Conservation (phyloP, 1,140 invertebrate genomes). For the Rhagoletis pomonella region DNA sequence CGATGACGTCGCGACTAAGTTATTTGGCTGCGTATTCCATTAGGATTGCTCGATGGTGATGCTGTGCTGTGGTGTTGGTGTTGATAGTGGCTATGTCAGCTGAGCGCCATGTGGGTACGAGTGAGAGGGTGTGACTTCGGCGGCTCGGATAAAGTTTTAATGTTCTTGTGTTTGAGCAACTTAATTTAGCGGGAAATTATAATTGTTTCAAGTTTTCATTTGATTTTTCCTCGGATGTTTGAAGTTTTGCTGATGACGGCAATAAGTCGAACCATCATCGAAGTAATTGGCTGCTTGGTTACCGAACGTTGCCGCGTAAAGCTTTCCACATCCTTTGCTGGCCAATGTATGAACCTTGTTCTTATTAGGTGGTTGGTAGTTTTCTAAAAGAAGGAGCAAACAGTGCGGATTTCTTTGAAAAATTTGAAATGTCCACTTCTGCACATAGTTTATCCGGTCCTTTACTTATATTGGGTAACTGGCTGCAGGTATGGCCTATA, state of each 20-base stretch:
- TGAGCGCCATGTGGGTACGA: not conserved
- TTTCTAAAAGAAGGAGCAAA: not conserved
- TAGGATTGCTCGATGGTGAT: not conserved
- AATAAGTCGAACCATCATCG: slow-evolving; percentile 50
- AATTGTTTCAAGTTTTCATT: slow-evolving; percentile 57
- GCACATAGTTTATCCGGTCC: not conserved
- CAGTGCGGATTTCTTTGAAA: not conserved
- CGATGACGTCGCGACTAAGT: slow-evolving; percentile 39
- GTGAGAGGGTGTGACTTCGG: not conserved
- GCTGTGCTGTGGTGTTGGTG: not conserved
- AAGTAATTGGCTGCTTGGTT: not conserved
- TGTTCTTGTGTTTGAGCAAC: slow-evolving; percentile 57
- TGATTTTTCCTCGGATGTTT: slow-evolving; percentile 41
- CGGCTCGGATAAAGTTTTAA: slow-evolving; percentile 51
- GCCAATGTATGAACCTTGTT: too few relatives aligned
- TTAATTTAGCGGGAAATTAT: slow-evolving; percentile 59
- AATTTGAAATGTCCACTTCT: not conserved
- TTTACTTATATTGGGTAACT: too few relatives aligned
- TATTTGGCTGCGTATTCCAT: not conserved
- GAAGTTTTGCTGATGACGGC: slow-evolving; percentile 52
- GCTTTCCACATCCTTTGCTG: not conserved
- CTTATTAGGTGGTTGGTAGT: too few relatives aligned
- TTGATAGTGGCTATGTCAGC: not conserved
- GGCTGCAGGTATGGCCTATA: too few relatives aligned
- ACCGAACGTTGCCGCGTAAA: not conserved